Evolutionary conservation across 2,797 vertebrate species (phyloP), one percentile per base, ranked within the genome.

Genomic region (Cyprinella venusta): DNA sequence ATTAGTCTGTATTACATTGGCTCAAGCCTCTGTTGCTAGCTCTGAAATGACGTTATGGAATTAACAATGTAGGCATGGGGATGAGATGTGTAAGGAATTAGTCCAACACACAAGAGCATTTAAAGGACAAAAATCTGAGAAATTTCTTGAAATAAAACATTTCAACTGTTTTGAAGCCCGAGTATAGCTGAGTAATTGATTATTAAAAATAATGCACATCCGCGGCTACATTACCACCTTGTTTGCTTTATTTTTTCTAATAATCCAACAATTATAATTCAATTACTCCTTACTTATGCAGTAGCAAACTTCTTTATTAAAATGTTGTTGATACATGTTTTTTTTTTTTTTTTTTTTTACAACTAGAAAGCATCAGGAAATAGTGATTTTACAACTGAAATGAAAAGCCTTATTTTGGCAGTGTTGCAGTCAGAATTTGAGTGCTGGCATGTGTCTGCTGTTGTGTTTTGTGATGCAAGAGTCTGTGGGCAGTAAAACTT

Each of bases 401-500:
- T 7, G 42, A 45, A 48, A 64, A 19, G 3, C 38, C 38, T 45
- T 40, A 8, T 3, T 78, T 78, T 50, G 61, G 2, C 9, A 50
- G 26, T 63, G 6, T 64, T 77, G 8, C 15, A 48, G 75, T 63
- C 75, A 63, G 38, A 19, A 21, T 21, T 42, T 4, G 30, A 71
- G 50, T 33, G 24, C 38, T 50, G 33, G 30, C 24, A 6, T 40
- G 19, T 74, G 67, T 61, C 38, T 61, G 54, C 38, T 1, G 13
- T 13, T 69, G 63, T 42, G 8, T 65, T 77, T 36, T 64, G 56
- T 15, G 8, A 8, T 40, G 42, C 63, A 38, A 69, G 54, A 74
- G 68, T 45, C 50, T 65, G 30, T n/a, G 38, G 59, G 68, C 59
- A 67, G 45, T 26, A 40, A 78, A 18, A 63, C 77, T 45, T 61